Evolutionary conservation across 2,797 vertebrate genomes (phyloP).

Genomic region (Megaceryle alcyon): DNA sequence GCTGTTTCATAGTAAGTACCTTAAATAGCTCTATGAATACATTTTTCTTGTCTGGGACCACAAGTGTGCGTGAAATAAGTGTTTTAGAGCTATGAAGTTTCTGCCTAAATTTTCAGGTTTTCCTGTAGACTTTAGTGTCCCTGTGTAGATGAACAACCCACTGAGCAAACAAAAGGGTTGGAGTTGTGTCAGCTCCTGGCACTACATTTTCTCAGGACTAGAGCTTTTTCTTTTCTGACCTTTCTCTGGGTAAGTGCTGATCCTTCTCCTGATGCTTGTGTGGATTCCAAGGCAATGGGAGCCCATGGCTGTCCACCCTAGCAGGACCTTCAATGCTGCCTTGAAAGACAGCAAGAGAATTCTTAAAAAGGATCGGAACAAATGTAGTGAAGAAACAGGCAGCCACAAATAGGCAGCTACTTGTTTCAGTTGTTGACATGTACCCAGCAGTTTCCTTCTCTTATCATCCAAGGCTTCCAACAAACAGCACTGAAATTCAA

Average conservation of each 20-base stretch:
- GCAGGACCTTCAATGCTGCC: background rate
- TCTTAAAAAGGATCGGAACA: background rate
- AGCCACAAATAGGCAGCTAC: background rate
- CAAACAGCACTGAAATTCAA: background rate
- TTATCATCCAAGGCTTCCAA: background rate
- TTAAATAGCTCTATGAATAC: background rate
- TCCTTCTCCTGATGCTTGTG: background rate
- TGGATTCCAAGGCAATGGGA: background rate
- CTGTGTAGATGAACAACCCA: background rate
- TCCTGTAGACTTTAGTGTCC: background rate
- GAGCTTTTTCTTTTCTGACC: background rate
- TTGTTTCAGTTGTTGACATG: background rate
- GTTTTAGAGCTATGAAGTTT: background rate
- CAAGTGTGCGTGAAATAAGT: background rate
- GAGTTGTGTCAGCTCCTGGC: background rate
- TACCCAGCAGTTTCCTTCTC: background rate
- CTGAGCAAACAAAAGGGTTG: background rate
- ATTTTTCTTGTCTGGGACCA: slow-evolving; percentile 19
- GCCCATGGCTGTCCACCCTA: background rate
- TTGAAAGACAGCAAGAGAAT: background rate
- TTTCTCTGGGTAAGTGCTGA: background rate
- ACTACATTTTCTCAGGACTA: background rate
- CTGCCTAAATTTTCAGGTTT: background rate
- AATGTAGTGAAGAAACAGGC: background rate
- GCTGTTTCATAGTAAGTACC: background rate